phyloP scores from a whole-genome alignment of 2,797 vertebrate species.

The Myotis findleyi region DNA sequence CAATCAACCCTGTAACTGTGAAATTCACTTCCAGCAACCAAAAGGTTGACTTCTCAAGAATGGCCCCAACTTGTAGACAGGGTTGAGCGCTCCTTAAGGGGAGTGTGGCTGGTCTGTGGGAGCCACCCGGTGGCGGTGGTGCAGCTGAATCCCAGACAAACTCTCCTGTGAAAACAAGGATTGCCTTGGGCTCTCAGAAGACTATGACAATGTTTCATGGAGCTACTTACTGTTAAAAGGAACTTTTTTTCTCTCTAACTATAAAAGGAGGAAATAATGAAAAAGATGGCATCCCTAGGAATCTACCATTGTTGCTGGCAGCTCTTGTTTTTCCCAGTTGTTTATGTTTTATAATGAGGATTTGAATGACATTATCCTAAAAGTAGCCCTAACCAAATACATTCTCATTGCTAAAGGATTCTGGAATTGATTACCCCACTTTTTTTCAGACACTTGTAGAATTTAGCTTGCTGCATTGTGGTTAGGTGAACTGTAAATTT shows the following conservation, averaged over 20 bases:
- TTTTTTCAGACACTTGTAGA: not conserved
- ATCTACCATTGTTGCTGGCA: not conserved
- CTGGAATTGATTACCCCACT: not conserved
- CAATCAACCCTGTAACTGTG: not conserved
- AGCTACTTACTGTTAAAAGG: not conserved
- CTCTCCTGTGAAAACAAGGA: not conserved
- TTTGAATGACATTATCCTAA: not conserved
- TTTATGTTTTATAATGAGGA: not conserved
- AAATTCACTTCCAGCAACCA: not conserved
- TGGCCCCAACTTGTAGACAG: not conserved
- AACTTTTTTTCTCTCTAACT: not conserved
- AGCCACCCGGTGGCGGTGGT: not conserved
- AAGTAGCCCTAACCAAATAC: not conserved
- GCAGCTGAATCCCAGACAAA: not conserved
- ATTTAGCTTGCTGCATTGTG: not conserved
- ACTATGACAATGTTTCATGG: not conserved
- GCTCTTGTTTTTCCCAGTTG: not conserved
- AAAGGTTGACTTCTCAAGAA: not conserved
- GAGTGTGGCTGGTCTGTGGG: not conserved
- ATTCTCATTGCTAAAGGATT: not conserved
- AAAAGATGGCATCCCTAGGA: not conserved
- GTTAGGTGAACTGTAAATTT: not conserved
- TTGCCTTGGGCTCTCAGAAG: not conserved
- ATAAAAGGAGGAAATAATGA: not conserved
- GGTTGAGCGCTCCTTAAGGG: not conserved